Percentiles rank a stretch among this genome's conserved stretches.
phyloP scores from a whole-genome alignment of 1,140 invertebrate species.

The Plutomurus gul region DNA sequence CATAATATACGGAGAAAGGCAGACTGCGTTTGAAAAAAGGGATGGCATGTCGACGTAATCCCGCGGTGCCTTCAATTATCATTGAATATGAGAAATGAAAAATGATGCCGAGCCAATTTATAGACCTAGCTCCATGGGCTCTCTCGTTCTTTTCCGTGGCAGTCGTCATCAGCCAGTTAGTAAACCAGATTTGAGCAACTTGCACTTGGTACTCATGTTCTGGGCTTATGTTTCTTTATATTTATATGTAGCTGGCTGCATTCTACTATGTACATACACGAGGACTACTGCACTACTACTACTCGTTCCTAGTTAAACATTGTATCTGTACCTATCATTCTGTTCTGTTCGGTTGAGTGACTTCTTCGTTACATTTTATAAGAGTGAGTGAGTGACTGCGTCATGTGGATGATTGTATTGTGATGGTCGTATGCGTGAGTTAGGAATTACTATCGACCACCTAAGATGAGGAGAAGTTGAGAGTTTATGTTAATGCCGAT shows the following conservation, averaged over 20 bases:
- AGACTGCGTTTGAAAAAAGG: background rate
- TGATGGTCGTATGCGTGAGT: constrained; percentile 40
- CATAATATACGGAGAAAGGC: no score
- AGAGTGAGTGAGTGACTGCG: constrained; percentile 17
- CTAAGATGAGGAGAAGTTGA: constrained; percentile 39
- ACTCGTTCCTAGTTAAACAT: no score
- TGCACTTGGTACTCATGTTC: background rate
- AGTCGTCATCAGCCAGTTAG: constrained; percentile 19
- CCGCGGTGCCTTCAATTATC: constrained; percentile 37
- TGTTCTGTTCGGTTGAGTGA: no score
- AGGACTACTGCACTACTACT: no score
- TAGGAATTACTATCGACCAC: constrained; percentile 46
- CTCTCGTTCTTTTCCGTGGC: background rate
- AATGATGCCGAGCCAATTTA: constrained; percentile 31
- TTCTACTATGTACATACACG: no score
- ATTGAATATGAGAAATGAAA: constrained; percentile 29
- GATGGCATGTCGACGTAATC: constrained; percentile 7
- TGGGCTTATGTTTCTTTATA: no score
- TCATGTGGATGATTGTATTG: constrained; percentile 32
- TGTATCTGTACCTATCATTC: no score
- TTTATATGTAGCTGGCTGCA: no score
- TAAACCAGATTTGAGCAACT: background rate
- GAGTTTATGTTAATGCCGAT: constrained; percentile 34
- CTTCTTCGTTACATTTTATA: no score
- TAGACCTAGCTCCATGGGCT: background rate